Evolutionary conservation across 1,140 invertebrate genomes (phyloP).

Genomic region (Chrysoperla carnea): DNA sequence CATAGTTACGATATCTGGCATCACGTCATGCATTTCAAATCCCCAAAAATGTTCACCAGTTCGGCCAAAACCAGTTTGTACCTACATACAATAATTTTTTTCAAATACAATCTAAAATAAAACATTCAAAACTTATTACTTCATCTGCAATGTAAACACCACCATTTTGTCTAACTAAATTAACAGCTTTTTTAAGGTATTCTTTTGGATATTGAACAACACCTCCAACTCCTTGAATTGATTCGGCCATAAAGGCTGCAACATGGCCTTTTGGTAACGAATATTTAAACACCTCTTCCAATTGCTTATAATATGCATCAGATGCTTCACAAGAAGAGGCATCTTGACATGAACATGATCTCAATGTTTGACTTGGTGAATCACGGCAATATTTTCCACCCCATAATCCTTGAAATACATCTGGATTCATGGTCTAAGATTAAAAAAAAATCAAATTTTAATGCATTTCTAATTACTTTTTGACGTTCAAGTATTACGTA

Average conservation of each 20-base stretch:
- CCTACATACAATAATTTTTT: conserved; percentile 24
- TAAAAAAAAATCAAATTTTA: conserved; percentile 3
- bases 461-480: neutral
- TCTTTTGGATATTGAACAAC: conserved; percentile 80
- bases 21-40: conserved; percentile 70
- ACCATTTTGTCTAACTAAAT: conserved; percentile 59
- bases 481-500: no score
- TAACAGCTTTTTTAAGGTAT: conserved; percentile 67
- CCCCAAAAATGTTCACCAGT: conserved; percentile 92
- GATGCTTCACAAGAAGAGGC: conserved; percentile 45
- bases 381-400: conserved; percentile 77
- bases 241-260: conserved; percentile 84
- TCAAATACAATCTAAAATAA: neutral
- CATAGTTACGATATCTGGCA: conserved; percentile 85
- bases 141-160: conserved; percentile 88
- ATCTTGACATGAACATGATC: conserved; percentile 44
- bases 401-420: conserved; percentile 78
- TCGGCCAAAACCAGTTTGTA: conserved; percentile 91
- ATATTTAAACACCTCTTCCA: conserved; percentile 60
- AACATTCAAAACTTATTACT: conserved; percentile 24
- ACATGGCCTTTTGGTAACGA: conserved; percentile 53
- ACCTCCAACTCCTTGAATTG: conserved; percentile 88
- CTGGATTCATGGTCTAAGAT: conserved; percentile 67
- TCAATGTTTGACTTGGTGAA: conserved; percentile 57
- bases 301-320: conserved; percentile 64